phyloP scores from a whole-genome alignment of 30 jellyfish, hydroid and myxozoan species.

The Cassiopea andromeda region DNA sequence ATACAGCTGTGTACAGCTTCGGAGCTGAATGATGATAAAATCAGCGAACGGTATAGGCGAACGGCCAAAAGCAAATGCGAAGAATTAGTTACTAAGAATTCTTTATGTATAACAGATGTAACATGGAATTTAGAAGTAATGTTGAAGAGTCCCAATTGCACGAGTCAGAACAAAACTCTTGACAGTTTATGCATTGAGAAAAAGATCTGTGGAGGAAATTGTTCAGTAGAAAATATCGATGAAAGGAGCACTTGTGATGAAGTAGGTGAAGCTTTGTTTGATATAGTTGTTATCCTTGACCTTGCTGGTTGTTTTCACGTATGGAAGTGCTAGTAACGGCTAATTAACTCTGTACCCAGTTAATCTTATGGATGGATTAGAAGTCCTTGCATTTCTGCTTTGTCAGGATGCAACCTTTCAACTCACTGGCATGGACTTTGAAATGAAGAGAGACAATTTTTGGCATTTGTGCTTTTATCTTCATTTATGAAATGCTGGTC shows the following conservation, averaged over 20 bases:
- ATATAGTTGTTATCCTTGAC: not conserved
- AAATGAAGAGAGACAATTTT: too few relatives aligned
- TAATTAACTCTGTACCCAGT: too few relatives aligned
- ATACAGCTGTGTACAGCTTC: not conserved
- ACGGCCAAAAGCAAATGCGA: not conserved
- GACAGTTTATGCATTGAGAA: not conserved
- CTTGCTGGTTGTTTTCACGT: too few relatives aligned
- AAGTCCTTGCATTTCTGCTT: too few relatives aligned
- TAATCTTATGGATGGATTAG: too few relatives aligned
- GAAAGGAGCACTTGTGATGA: not conserved
- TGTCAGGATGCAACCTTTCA: too few relatives aligned
- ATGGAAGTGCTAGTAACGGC: too few relatives aligned
- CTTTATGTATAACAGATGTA: not conserved
- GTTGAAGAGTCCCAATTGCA: conserved; percentile 2
- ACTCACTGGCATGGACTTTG: too few relatives aligned
- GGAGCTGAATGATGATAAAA: not conserved
- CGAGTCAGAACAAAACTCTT: not conserved
- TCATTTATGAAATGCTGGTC: too few relatives aligned
- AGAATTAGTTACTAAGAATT: not conserved
- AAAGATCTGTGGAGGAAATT: not conserved
- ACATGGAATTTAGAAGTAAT: not conserved
- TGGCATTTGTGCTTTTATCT: too few relatives aligned
- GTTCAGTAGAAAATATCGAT: not conserved
- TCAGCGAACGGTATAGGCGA: not conserved
- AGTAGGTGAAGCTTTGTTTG: not conserved